Base-by-base conservation (phyloP, 2,113 vertebrate species). In the Callipepla squamata region DNA sequence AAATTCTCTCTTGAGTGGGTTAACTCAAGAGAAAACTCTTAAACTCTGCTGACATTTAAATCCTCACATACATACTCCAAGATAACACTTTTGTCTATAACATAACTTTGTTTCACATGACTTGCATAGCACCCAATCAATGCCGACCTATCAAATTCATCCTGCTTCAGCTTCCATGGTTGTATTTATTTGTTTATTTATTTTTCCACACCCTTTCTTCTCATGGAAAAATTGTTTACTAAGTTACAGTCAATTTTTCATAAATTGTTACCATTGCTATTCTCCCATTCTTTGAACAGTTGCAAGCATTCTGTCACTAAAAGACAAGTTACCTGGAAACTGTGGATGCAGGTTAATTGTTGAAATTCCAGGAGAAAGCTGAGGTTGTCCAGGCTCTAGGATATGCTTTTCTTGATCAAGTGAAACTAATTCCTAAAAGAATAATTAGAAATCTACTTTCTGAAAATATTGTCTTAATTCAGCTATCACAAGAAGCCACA, bases 281-380 rank as follows among this genome's bases (percentile, higher is more conserved):
- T 45, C 66, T 69, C 11, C 17, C 30, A 62, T 44, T 93, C 34
- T 82, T 73, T 14, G 25, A 87, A 57, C 65, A 83, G 42, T 1
- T 38, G 7, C 40, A 79, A 91, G 63, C 2, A 53, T 5, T n/a
- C 13, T 67, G n/a, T 59, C 58, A 47, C 47, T 80, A 48, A 61
- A 93, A 76, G 61, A 94, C 58, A 79, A 90, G 87, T 97, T 98
- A 99, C 98, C 99, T 98, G 98, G 98, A 92, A 97, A 98, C 47
- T 97, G 97, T 78, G 98, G 97, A 80, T 98, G 97, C 75, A 99
- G 97, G 70, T 98, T 98, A 95, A 99, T 98, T 65, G 98, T 98
- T 87, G 98, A 98, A 96, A 99, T 97, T 89, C 98, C 98, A 48
- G 98, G 98, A 92, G 98, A 99, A 67, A 99, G 98, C 95, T 99